These are phyloP conservation scores for Octopus bimaculoides DNA, from an alignment of 1,140 invertebrate species.

Conservation along the genomic window DNA sequence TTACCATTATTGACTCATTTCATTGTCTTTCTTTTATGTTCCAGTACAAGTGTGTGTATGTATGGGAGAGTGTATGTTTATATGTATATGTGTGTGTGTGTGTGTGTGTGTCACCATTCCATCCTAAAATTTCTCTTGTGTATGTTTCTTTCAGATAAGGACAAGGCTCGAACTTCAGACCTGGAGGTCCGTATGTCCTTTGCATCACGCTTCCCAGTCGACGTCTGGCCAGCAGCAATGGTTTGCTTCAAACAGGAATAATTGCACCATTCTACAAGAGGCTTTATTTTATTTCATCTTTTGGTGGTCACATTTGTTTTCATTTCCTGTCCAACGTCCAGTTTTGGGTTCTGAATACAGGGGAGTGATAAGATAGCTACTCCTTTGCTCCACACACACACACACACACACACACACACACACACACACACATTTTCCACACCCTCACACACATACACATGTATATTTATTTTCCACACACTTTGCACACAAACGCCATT, in stretches of 20 bases:
- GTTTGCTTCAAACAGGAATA: slow-evolving; percentile 44
- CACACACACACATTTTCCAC: background rate
- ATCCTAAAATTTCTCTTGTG: too few species aligned
- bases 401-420: background rate
- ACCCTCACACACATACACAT: background rate
- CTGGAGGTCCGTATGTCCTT: slow-evolving; percentile 35
- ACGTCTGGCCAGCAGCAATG: slow-evolving; percentile 41
- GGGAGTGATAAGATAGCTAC: background rate
- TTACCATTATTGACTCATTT: background rate
- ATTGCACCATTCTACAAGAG: background rate
- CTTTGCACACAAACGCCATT: too few species aligned
- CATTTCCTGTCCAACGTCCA: background rate
- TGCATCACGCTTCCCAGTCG: slow-evolving; percentile 37
- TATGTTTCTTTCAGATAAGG: slow-evolving; percentile 34
- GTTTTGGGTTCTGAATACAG: background rate
- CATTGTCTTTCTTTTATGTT: background rate
- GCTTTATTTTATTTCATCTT: background rate
- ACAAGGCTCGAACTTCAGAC: slow-evolving; percentile 28
- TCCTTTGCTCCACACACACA: background rate
- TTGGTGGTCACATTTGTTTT: background rate
- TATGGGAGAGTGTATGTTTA: too few species aligned
- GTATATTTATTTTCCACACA: background rate
- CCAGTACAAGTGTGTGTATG: background rate
- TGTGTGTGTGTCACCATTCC: too few species aligned
- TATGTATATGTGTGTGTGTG: too few species aligned